Base-by-base conservation (phyloP, 2,797 vertebrate species). In the Microctenopoma lineatum region DNA sequence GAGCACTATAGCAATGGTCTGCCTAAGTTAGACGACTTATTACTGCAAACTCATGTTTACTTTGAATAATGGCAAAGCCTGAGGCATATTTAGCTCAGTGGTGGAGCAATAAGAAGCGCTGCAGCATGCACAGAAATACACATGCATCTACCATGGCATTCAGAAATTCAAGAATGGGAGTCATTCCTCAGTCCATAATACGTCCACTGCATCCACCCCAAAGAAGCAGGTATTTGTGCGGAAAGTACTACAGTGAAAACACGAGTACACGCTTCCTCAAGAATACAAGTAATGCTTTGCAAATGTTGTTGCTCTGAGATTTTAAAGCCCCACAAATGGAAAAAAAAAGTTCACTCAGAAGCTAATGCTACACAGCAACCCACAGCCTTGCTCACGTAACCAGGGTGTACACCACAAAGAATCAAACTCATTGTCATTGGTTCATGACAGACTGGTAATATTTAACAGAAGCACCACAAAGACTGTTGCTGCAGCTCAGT, bases 161-260 rank as follows among this genome's bases (percentile, higher is more conserved):
- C 76, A 81, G 67, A 65, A 80, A 72, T 82, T 80, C 76, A 81
- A 66, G 63, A 80, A 82, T 73, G 87, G 89, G 81, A 86, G 89
- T 90, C 83, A 80, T 88, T 89, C 83, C 82, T 84, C 27, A 59
- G 70, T 73, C 18, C 46, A 79, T 87, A 68, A 83, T 65, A 72
- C 58, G 61, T 88, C 83, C 81, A 67, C 84, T 65, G 67, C 55
- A 64, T 88, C 81, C 81, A 78, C 88, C 86, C 75, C 74, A 81
- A 56, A 59, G 75, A 79, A 81, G 78, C 41, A 81, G 87, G 89
- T 92, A 89, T 92, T 91, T 92, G 74, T 81, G 77, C 79, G 64
- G 73, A 78, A 79, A 56, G 56, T 3, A n/a, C n/a, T 73, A 67
- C 2, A 14, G 11, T 11, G 59, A 81, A 66, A 73, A 81, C 80